Evolutionary conservation across 2,888 invertebrate genomes (phyloP), one percentile per base, ranked within the genome.

Genomic region (Odiellus spinosus): DNA sequence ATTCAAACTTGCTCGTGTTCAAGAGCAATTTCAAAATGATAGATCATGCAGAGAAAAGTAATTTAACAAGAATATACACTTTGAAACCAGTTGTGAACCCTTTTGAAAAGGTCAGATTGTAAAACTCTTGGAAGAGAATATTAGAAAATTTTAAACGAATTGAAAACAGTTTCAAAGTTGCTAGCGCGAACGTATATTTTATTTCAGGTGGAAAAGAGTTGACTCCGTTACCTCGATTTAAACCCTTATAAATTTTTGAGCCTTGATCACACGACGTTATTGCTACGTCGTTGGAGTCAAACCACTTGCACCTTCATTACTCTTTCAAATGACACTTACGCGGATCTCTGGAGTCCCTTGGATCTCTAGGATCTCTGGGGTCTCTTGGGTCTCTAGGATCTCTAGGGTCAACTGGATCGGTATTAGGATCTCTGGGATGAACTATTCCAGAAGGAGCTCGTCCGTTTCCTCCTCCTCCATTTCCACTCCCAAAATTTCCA

Each of bases 401-500:
- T 32, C 45, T 8, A 38, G 26, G 4, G 35, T 36, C 5, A 35
- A 18, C 26, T 19, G 35, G 11, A 17, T 45, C 12, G 21, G 40
- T 21, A 3, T 42, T 39, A 12, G 17, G 26, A 12, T 26, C 15
- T 10, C 38, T 17, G 17, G 39, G 26, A n/a, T 46, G 44, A 20
- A 45, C 44, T n/a, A 46, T 43, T 20, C 50, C 44, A 18, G 49
- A 42, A 2, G 43, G 34, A 15, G 43, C 40, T 14, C 50, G 48
- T 14, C 52, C 49, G 20, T 51, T 50, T 38, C 52, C 51, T 3
- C 44, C 45, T 18, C 36, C 15, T 32, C 44, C 45, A 26, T 40
- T 42, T 14, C 44, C 46, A 36, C 38, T 21, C 6, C 38, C 36
- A n/a, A 21, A 33, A 1, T 35, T 21, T 11, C 40, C 41, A 21